A percentile compares a stretch with the other conserved stretches of the same genome.
These are phyloP conservation scores for Lucifuga dentata DNA, from an alignment of 2,113 vertebrate species.

Conservation along the genomic window DNA sequence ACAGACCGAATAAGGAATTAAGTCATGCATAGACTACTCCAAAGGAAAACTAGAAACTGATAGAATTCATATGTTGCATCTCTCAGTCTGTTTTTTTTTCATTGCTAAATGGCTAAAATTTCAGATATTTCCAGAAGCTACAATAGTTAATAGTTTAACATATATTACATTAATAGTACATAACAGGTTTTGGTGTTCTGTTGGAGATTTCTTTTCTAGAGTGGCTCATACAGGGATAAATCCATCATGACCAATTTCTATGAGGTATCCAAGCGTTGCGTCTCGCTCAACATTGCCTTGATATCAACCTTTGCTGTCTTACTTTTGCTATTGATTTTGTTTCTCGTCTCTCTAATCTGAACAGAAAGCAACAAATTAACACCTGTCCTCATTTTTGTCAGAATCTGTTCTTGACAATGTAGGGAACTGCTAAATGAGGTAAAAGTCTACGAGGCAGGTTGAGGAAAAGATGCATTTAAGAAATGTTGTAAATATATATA, in stretches of 20 bases:
- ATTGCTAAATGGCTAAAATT: too few species aligned
- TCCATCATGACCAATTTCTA: constrained; percentile 1
- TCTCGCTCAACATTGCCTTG: too few species aligned
- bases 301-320: not conserved
- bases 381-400: constrained; percentile 5
- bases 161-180: too few species aligned
- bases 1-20: constrained; percentile 32
- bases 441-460: not conserved
- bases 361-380: not conserved
- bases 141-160: too few species aligned
- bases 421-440: not conserved
- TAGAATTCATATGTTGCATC: too few species aligned
- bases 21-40: too few species aligned
- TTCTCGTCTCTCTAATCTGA: constrained; percentile 22
- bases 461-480: not conserved
- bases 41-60: too few species aligned
- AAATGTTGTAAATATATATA: not conserved
- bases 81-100: too few species aligned
- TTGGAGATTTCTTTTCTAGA: too few species aligned
- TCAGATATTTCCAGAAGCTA: too few species aligned
- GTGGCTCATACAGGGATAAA: not conserved
- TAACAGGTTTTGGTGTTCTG: too few species aligned
- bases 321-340: not conserved
- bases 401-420: not conserved
- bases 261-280: too few species aligned